These are phyloP conservation scores for Hormaphis cornu DNA, from an alignment of 1,140 invertebrate genomes.

Conservation along the genomic window DNA sequence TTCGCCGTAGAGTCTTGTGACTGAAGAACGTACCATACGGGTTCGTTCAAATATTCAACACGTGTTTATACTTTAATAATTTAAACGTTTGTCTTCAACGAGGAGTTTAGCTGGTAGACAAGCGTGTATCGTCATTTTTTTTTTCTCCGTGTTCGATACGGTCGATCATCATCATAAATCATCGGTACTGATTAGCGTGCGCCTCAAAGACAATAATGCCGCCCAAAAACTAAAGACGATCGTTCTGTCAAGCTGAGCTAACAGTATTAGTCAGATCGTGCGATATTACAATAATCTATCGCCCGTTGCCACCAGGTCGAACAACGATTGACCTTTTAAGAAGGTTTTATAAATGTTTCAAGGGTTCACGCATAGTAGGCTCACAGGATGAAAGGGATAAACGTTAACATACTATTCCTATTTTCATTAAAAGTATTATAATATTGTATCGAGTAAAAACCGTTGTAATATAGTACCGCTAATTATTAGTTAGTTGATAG, in stretches of 20 bases:
- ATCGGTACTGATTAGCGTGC: neutral
- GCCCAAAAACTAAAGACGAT: constrained; percentile 2
- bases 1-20: no score
- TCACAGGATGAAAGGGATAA: no score
- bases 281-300: constrained; percentile 6
- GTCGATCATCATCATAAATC: neutral
- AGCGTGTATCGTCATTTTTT: neutral
- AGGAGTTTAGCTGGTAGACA: neutral
- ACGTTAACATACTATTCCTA: no score
- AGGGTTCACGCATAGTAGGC: neutral
- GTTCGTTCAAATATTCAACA: no score
- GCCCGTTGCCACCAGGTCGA: constrained; percentile 11
- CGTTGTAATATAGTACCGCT: no score
- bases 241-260: neutral
- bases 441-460: no score
- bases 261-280: neutral
- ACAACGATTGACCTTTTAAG: constrained; percentile 6
- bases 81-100: neutral
- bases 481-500: no score
- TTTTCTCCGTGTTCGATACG: neutral
- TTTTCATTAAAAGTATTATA: no score
- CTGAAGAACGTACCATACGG: no score
- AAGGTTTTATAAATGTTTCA: neutral
- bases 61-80: no score
- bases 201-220: neutral